Base-by-base conservation (phyloP, 1,140 invertebrate genomes). In the Drosophila triauraria region DNA sequence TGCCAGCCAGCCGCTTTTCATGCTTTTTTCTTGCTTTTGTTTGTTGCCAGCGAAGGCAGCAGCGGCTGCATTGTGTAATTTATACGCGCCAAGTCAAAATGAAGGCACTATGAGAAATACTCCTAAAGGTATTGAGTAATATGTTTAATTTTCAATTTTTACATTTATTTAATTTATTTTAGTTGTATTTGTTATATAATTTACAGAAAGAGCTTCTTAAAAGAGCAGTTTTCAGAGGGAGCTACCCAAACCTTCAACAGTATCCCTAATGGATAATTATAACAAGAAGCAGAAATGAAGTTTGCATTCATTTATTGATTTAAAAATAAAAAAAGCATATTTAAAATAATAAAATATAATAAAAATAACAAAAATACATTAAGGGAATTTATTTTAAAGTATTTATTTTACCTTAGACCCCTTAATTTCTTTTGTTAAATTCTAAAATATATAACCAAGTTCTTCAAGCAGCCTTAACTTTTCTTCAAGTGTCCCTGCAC, bases 21-120 rank as follows among this genome's bases (percentile, higher is more conserved):
- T 53, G 48, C 44, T 40, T 54, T 38, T 54, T 38, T 25, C 25
- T n/a, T 23, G 15, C 23, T 35, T 38, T 15, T 56, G 15, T 25
- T 56, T 40, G 61, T 47, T 65, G 44, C 25, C 75, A 46, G 59
- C 54, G 20, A 46, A 38, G 13, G 13, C 78, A 17, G 59, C 62
- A 17, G 59, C 62, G 44, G 71, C 58, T 61, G 72, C 83, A 88
- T 90, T 88, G 80, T 88, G 84, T 90, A 88, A 90, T 88, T 88
- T 90, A 90, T 88, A 81, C 88, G 84, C 74, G 77, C 57, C 70
- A 53, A 56, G 47, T 44, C 70, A 63, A 82, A 83, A 83, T 72
- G 83, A 86, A 82, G 27, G 42, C 57, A 72, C 64, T 63, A 8
- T 2, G 42, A 54, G 17, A 67, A 69, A 54, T 38, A 32, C 27